phyloP scores from a whole-genome alignment of 2,888 invertebrate genomes.

The Marasmarcha lunaedactyla region DNA sequence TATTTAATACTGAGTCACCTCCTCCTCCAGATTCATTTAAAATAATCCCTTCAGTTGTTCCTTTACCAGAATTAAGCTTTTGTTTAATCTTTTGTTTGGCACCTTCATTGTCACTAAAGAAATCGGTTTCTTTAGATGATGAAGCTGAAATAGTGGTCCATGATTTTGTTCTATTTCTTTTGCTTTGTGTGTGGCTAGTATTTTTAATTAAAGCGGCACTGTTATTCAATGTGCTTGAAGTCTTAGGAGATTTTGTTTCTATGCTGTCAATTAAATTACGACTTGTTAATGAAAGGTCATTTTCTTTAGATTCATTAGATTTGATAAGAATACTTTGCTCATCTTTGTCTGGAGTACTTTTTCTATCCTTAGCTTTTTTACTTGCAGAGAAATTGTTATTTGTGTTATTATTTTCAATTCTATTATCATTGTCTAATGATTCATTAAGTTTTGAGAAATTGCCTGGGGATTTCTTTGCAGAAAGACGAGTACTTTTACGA shows the following conservation, averaged over 20 bases:
- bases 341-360: background rate
- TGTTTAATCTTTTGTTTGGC: slow-evolving; percentile 23
- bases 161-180: slow-evolving; percentile 43
- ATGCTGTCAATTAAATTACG: slow-evolving; percentile 24
- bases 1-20: slow-evolving; percentile 4
- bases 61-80: slow-evolving; percentile 4
- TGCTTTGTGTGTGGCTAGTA: slow-evolving; percentile 13
- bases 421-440: background rate
- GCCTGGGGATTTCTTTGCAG: background rate
- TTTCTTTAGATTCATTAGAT: slow-evolving; percentile 15
- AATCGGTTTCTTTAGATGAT: slow-evolving; percentile 20
- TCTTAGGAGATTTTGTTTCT: slow-evolving; percentile 17
- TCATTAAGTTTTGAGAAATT: background rate
- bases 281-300: slow-evolving; percentile 23
- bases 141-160: slow-evolving; percentile 27
- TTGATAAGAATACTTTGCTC: background rate
- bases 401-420: background rate
- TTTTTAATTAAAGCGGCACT: no score
- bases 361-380: background rate
- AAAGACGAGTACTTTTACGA: slow-evolving; percentile 22
- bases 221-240: slow-evolving; percentile 26
- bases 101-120: slow-evolving; percentile 37
- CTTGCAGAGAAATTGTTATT: background rate
- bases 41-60: slow-evolving; percentile 1
- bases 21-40: slow-evolving; percentile 15